phyloP scores from a whole-genome alignment of 2,888 invertebrate genomes.

The Diabrotica balteata region DNA sequence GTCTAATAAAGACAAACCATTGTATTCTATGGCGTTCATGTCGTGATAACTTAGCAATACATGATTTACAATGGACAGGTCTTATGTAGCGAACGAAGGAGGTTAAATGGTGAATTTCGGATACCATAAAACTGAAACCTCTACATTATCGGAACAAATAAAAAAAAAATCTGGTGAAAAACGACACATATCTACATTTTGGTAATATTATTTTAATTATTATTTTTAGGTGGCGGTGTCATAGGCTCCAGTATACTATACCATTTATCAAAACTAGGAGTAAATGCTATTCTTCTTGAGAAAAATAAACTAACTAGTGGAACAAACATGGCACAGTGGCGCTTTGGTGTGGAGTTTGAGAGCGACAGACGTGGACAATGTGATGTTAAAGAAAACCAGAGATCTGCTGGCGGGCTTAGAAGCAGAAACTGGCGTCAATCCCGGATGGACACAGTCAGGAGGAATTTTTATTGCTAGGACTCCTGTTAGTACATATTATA shows the following conservation, averaged over 20 bases:
- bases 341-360: conserved; percentile 64
- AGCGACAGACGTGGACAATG: conserved; percentile 86
- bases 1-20: no score
- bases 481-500: conserved; percentile 58
- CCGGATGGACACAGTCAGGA: conserved; percentile 90
- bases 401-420: conserved; percentile 74
- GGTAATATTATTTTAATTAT: not conserved
- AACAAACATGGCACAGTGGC: conserved; percentile 48
- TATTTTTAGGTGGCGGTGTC: conserved; percentile 44
- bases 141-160: no score
- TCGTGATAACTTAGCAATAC: no score
- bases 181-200: not conserved
- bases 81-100: no score
- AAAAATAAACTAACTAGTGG: conserved; percentile 45
- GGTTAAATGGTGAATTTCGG: no score
- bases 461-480: conserved; percentile 86
- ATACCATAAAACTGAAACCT: no score
- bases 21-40: no score
- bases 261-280: conserved; percentile 44
- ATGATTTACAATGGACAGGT: no score
- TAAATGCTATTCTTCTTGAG: conserved; percentile 45
- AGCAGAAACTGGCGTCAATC: conserved; percentile 79
- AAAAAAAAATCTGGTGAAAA: no score
- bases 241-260: conserved; percentile 46
- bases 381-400: conserved; percentile 75